Evolutionary conservation across 2,113 vertebrate species (phyloP).

Genomic region (Hypomesus transpacificus): DNA sequence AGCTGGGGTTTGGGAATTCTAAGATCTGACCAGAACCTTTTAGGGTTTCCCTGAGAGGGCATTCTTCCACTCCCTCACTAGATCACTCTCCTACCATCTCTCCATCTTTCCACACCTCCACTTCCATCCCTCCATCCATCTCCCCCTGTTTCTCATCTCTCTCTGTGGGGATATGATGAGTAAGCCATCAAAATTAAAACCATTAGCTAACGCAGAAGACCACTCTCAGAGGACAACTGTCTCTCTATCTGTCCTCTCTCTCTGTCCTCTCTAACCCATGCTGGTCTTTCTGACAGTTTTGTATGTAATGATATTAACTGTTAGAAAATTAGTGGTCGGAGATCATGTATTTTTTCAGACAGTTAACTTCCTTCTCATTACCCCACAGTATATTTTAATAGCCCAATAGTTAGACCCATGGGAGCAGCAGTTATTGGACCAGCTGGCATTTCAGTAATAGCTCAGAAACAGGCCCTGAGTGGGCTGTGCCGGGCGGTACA

Average conservation of each 20-base stretch:
- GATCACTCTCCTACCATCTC: background rate
- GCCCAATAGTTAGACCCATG: too few relatives aligned
- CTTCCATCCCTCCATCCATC: constrained; percentile 4
- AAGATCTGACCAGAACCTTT: constrained; percentile 45
- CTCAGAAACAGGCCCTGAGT: too few relatives aligned
- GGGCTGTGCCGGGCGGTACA: too few relatives aligned
- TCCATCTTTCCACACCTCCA: constrained; percentile 6
- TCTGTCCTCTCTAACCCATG: too few relatives aligned
- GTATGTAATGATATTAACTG: too few relatives aligned
- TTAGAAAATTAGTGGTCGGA: too few relatives aligned
- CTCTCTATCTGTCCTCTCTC: background rate
- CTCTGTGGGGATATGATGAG: constrained; percentile 21
- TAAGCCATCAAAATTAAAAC: constrained; percentile 31
- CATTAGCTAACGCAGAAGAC: background rate
- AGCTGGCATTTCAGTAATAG: too few relatives aligned
- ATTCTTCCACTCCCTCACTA: constrained; percentile 28
- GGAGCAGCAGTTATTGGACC: too few relatives aligned
- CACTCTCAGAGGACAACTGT: background rate
- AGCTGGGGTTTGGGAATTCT: constrained; percentile 42
- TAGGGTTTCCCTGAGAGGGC: constrained; percentile 39
- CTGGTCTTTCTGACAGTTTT: too few relatives aligned
- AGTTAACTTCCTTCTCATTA: too few relatives aligned
- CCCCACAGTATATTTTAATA: too few relatives aligned
- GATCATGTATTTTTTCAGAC: too few relatives aligned
- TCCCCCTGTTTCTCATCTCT: constrained; percentile 21